These are phyloP conservation scores for Tachyglossus aculeatus DNA, from an alignment of 2,797 vertebrate species.

Conservation along the genomic window DNA sequence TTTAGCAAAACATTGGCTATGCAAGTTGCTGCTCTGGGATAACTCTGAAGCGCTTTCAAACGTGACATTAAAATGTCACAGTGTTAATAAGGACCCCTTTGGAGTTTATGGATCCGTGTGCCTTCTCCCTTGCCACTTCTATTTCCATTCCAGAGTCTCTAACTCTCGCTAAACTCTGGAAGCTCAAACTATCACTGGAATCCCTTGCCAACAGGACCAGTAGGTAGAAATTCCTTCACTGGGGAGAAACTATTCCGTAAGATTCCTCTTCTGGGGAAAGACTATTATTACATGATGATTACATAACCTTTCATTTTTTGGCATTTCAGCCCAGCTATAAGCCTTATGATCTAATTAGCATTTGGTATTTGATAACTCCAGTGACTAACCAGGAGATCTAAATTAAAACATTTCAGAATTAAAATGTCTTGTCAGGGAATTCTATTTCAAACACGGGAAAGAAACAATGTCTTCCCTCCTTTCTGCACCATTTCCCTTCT, in stretches of 20 bases:
- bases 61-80: too few species aligned
- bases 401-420: slow-evolving; percentile 68
- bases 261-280: slow-evolving; percentile 15
- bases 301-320: slow-evolving; percentile 69
- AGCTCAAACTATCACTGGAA: too few species aligned
- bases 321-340: slow-evolving; percentile 68
- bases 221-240: slow-evolving; percentile 3
- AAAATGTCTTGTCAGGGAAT: slow-evolving; percentile 61
- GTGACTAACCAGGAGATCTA: slow-evolving; percentile 60
- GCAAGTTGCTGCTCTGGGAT: too few species aligned
- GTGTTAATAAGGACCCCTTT: too few species aligned
- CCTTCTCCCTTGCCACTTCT: too few species aligned
- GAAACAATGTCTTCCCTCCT: slow-evolving; percentile 46
- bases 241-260: not conserved
- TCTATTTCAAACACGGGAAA: slow-evolving; percentile 53
- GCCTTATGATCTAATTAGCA: slow-evolving; percentile 71
- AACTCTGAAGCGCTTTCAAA: too few species aligned
- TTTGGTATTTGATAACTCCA: slow-evolving; percentile 70
- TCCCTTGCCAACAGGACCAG: too few species aligned
- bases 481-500: slow-evolving; percentile 59
- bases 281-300: slow-evolving; percentile 56
- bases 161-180: too few species aligned
- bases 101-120: too few species aligned
- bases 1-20: too few species aligned
- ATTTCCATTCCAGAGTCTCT: too few species aligned